These are phyloP conservation scores for Huso huso DNA, from an alignment of 2,797 vertebrate genomes.

Conservation along the genomic window DNA sequence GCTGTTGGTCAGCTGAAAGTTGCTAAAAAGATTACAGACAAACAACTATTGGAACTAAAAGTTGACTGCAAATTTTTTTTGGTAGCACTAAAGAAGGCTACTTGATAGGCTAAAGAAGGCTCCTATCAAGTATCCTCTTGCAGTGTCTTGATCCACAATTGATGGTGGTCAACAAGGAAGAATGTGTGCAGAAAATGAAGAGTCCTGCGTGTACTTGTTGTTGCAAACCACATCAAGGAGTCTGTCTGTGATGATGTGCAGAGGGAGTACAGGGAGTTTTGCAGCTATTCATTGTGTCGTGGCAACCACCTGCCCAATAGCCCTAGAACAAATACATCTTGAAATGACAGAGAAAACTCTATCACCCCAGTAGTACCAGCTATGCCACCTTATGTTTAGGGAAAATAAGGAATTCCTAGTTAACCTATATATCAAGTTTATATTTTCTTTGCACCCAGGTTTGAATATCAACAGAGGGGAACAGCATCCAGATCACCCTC, in stretches of 20 bases:
- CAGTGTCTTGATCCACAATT: slow-evolving; percentile 23
- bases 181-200: neutral
- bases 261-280: neutral
- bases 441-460: too few relatives aligned
- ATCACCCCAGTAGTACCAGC: too few relatives aligned
- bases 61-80: slow-evolving; percentile 20
- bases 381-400: too few relatives aligned
- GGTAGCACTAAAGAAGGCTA: slow-evolving; percentile 7
- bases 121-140: slow-evolving; percentile 17
- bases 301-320: too few relatives aligned
- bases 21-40: slow-evolving; percentile 22
- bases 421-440: too few relatives aligned
- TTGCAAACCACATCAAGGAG: neutral
- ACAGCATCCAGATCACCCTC: too few relatives aligned
- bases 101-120: slow-evolving; percentile 14
- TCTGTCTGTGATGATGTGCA: neutral
- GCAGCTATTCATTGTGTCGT: neutral
- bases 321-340: too few relatives aligned
- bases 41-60: neutral
- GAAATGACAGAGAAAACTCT: too few relatives aligned
- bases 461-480: too few relatives aligned
- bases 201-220: neutral
- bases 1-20: slow-evolving; percentile 7
- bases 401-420: too few relatives aligned
- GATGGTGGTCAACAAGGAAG: slow-evolving; percentile 4